Evolutionary conservation across 2,113 vertebrate species (phyloP).

Genomic region (Mormoops blainvillei): DNA sequence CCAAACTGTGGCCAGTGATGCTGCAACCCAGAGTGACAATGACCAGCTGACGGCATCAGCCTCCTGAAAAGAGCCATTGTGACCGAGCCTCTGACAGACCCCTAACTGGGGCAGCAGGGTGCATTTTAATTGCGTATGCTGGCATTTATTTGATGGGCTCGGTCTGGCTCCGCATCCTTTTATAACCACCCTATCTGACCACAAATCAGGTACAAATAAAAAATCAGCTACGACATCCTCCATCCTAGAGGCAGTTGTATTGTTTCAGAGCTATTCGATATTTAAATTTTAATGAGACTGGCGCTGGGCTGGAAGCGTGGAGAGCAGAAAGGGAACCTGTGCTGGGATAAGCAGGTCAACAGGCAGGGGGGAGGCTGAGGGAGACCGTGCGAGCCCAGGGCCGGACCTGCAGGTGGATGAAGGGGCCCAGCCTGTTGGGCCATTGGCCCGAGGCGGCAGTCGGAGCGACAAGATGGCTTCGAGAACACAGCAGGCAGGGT

Average conservation of each 20-base stretch:
- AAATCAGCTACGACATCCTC: not conserved
- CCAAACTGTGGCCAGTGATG: not conserved
- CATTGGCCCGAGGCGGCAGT: not conserved
- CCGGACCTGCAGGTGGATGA: fast-evolving
- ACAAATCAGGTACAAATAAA: constrained; percentile 61
- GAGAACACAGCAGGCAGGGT: not conserved
- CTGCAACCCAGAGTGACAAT: not conserved
- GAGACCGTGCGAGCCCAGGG: constrained; percentile 5
- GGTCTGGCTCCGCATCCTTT: constrained; percentile 56
- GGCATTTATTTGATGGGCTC: constrained; percentile 41
- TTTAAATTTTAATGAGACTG: constrained; percentile 70
- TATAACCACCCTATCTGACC: constrained; percentile 35
- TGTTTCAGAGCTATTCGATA: constrained; percentile 64
- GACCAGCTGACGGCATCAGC: not conserved
- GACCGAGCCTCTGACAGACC: constrained; percentile 65
- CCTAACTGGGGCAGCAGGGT: constrained; percentile 62
- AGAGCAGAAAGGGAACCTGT: not conserved
- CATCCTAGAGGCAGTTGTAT: constrained; percentile 35
- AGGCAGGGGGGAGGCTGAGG: not conserved
- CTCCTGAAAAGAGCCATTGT: constrained; percentile 54
- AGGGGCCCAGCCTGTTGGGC: fast-evolving
- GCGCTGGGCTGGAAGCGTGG: not conserved
- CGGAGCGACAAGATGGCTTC: not conserved
- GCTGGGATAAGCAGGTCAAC: constrained; percentile 15
- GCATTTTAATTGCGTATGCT: constrained; percentile 71